phyloP scores from a whole-genome alignment of 2,888 invertebrate genomes.

The Rugalucina vietnamica region DNA sequence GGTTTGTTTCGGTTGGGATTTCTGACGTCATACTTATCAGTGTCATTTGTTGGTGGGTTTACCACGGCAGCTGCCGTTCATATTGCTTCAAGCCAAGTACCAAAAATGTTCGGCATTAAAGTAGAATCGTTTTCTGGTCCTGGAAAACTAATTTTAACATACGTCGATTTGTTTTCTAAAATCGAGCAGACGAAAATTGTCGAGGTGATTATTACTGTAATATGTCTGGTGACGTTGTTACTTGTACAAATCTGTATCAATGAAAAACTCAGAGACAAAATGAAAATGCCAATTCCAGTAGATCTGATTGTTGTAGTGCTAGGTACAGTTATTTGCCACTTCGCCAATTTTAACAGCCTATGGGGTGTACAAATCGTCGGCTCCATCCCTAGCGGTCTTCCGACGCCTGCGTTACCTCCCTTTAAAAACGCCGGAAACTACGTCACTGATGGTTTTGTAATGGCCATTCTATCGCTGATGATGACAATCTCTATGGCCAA shows the following conservation, averaged over 20 bases:
- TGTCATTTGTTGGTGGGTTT: slow-evolving; percentile 73
- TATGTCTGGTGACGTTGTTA: slow-evolving; percentile 88
- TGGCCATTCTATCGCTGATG: slow-evolving; percentile 72
- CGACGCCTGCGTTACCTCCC: slow-evolving; percentile 67
- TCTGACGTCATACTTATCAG: slow-evolving; percentile 70
- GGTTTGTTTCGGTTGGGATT: slow-evolving; percentile 69
- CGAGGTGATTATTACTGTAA: slow-evolving; percentile 88
- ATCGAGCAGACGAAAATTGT: slow-evolving; percentile 87
- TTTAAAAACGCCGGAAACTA: slow-evolving; percentile 47
- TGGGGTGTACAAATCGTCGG: slow-evolving; percentile 68
- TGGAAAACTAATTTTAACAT: slow-evolving; percentile 84
- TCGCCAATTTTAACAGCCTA: slow-evolving; percentile 59
- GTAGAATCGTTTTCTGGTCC: slow-evolving; percentile 50
- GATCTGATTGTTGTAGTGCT: slow-evolving; percentile 78
- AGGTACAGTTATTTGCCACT: slow-evolving; percentile 73
- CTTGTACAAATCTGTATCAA: slow-evolving; percentile 82
- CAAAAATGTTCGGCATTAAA: slow-evolving; percentile 63
- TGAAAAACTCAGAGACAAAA: slow-evolving; percentile 68
- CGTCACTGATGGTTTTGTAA: slow-evolving; percentile 66
- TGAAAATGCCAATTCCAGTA: slow-evolving; percentile 79
- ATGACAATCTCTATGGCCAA: slow-evolving; percentile 80
- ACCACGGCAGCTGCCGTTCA: slow-evolving; percentile 72
- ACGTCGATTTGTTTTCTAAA: slow-evolving; percentile 86
- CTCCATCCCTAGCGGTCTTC: slow-evolving; percentile 74
- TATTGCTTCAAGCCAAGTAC: slow-evolving; percentile 68